phyloP scores from a whole-genome alignment of 2,797 vertebrate species.

The Neoniphon sammara region DNA sequence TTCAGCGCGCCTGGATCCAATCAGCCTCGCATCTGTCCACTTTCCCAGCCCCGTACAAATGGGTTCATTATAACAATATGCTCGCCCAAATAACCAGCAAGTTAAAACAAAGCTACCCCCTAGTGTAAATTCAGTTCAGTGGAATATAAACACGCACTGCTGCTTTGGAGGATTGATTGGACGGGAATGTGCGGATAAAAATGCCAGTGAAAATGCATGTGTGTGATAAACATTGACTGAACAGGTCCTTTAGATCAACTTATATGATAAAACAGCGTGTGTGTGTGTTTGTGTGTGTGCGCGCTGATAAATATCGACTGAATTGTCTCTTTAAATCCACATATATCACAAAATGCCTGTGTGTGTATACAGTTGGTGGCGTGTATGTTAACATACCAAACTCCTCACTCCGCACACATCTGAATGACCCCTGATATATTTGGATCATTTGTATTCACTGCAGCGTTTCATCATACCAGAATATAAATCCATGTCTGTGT shows the following conservation, averaged over 20 bases:
- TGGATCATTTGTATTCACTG: background rate
- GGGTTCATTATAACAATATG: slow-evolving; percentile 45
- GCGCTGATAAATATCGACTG: background rate
- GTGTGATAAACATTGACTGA: background rate
- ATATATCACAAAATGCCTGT: slow-evolving; percentile 2
- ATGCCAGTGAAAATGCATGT: background rate
- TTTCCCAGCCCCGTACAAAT: slow-evolving; percentile 18
- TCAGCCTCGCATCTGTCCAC: slow-evolving; percentile 51
- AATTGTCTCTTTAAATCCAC: background rate
- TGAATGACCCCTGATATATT: slow-evolving; percentile 10
- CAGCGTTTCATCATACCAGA: background rate
- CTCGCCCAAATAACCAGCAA: slow-evolving; percentile 59
- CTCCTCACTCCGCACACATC: background rate
- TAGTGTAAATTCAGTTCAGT: slow-evolving; percentile 44
- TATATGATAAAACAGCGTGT: background rate
- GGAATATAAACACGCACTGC: slow-evolving; percentile 52
- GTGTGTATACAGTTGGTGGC: slow-evolving; percentile 4
- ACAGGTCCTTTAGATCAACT: background rate
- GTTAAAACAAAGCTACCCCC: slow-evolving; percentile 54
- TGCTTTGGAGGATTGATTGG: slow-evolving; percentile 33
- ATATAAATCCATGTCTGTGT: slow-evolving; percentile 6
- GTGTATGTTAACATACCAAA: slow-evolving; percentile 12
- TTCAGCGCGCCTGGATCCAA: slow-evolving; percentile 54
- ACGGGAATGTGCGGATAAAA: slow-evolving; percentile 21
- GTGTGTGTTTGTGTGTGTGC: background rate